Percentiles rank a stretch among this genome's conserved stretches.
These are phyloP conservation scores for Gortyna flavago DNA, from an alignment of 2,888 invertebrate species.

Conservation along the genomic window DNA sequence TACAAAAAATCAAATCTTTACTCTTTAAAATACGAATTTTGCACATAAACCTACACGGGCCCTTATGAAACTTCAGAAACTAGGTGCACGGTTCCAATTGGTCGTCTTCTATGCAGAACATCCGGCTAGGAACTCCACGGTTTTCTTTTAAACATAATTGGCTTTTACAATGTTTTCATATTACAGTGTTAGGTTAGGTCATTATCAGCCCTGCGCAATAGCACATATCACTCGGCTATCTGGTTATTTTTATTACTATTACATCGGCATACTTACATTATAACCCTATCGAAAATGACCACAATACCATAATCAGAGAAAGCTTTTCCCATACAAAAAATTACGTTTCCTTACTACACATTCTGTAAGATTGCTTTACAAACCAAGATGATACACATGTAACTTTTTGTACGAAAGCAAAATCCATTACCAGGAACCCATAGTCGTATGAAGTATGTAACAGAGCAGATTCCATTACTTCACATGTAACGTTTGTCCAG, in stretches of 20 bases:
- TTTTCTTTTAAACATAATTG: background rate
- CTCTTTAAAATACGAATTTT: too few species aligned
- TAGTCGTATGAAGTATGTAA: slow-evolving; percentile 27
- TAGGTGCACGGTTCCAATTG: background rate
- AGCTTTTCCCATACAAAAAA: background rate
- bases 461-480: slow-evolving; percentile 45
- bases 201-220: background rate
- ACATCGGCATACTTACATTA: background rate
- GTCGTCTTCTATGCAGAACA: background rate
- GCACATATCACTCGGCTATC: background rate
- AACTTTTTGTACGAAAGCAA: slow-evolving; percentile 41
- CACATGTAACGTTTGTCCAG: slow-evolving; percentile 63
- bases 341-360: background rate
- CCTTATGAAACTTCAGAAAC: background rate
- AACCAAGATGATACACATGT: slow-evolving; percentile 20
- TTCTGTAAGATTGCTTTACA: slow-evolving; percentile 32
- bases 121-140: background rate
- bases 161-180: background rate
- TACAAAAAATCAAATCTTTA: background rate
- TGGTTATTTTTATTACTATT: background rate
- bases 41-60: background rate
- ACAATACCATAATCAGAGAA: background rate
- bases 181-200: background rate
- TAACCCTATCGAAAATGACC: background rate
- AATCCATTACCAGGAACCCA: slow-evolving; percentile 42